Evolutionary conservation across 2,888 invertebrate species (phyloP).

Genomic region (Agonopterix subpropinquella): DNA sequence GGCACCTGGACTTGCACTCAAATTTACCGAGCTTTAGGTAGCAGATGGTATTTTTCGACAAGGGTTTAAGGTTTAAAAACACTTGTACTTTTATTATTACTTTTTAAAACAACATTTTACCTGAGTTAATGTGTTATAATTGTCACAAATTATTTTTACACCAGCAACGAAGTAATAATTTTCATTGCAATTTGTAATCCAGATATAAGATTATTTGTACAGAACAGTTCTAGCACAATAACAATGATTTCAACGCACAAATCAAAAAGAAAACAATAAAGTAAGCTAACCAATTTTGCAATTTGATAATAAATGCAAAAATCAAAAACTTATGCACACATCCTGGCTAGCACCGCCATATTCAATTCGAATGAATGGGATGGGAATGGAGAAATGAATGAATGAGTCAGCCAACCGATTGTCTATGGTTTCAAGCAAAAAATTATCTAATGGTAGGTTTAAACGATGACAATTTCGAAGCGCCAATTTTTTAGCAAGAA

Average conservation of each 20-base stretch:
- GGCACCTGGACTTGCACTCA: constrained; percentile 25
- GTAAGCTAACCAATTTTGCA: constrained; percentile 36
- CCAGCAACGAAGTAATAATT: constrained; percentile 68
- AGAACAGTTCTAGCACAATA: constrained; percentile 28
- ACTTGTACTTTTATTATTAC: constrained; percentile 8
- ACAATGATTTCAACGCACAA: constrained; percentile 24
- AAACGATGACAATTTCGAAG: no score
- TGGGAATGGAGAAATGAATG: constrained; percentile 19
- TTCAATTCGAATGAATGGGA: constrained; percentile 51
- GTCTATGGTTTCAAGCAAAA: no score
- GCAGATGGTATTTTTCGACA: constrained; percentile 16
- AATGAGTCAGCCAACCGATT: constrained; percentile 8
- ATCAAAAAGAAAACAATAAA: constrained; percentile 26
- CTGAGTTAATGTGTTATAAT: constrained; percentile 61
- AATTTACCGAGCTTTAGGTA: constrained; percentile 23
- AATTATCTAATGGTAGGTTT: no score
- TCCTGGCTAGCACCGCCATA: constrained; percentile 73
- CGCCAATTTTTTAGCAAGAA: no score
- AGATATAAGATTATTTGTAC: constrained; percentile 24
- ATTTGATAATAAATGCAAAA: constrained; percentile 54
- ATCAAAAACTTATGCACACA: constrained; percentile 65
- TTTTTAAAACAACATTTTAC: constrained; percentile 53
- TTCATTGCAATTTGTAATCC: constrained; percentile 61
- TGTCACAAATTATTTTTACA: constrained; percentile 74
- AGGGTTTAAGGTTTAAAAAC: constrained; percentile 10